Percentiles rank a stretch among this genome's conserved stretches.
Conservation (phyloP, 2,797 vertebrate species). For the Vipera latastei region DNA sequence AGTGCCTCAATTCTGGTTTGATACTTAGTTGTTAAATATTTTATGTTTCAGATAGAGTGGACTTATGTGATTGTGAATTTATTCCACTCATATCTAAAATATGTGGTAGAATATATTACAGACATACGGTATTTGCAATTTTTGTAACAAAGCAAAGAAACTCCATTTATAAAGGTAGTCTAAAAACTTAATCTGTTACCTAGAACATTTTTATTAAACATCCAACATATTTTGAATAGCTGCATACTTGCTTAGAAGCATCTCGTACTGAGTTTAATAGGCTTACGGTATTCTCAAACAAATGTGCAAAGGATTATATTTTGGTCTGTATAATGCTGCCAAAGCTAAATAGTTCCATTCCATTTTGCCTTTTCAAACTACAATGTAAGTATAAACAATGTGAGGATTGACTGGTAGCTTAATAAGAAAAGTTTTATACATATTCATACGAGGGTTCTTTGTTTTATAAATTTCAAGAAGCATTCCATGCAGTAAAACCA, state of each 20-base stretch:
- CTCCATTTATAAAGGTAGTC: neutral
- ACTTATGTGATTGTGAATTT: neutral
- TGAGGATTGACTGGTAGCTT: neutral
- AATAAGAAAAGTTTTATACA: neutral
- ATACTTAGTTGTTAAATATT: neutral
- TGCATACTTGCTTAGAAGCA: neutral
- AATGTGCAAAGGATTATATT: neutral
- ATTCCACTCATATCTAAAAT: neutral
- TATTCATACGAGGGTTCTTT: neutral
- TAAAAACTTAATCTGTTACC: neutral
- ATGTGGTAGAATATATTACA: neutral
- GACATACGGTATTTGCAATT: neutral
- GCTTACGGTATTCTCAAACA: neutral
- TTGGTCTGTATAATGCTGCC: neutral
- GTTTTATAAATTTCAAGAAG: neutral
- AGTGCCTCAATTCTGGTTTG: neutral
- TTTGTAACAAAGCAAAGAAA: neutral
- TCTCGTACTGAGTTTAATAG: neutral
- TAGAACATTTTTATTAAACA: neutral
- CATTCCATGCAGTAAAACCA: neutral
- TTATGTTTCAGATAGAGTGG: neutral
- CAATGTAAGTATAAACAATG: neutral
- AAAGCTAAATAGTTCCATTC: neutral
- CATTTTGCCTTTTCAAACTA: neutral
- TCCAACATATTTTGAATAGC: neutral